phyloP scores from a whole-genome alignment of 2,888 invertebrate genomes.

The Ectobius pallidus region DNA sequence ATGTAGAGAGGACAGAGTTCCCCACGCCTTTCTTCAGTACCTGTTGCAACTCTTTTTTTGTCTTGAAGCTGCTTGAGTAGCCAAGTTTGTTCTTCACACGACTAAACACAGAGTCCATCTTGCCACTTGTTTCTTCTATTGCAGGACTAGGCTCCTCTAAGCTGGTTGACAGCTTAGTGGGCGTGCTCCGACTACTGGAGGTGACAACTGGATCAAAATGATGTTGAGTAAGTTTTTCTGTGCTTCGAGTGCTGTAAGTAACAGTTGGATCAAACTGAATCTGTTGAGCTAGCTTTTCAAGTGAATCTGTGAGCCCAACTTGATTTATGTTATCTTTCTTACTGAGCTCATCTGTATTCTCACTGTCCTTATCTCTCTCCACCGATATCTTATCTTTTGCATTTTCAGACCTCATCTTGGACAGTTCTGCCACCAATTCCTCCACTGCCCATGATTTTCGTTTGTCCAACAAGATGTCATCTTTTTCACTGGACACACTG shows the following conservation, averaged over 20 bases:
- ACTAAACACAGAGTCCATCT: slow-evolving; percentile 13
- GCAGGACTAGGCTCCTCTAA: not conserved
- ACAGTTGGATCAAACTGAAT: slow-evolving; percentile 26
- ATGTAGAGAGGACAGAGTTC: slow-evolving; percentile 34
- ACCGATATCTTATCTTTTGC: not conserved
- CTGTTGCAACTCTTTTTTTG: slow-evolving; percentile 37
- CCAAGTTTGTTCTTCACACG: slow-evolving; percentile 33
- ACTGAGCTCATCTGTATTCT: not conserved
- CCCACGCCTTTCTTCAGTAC: not conserved
- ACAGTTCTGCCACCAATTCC: slow-evolving; percentile 50
- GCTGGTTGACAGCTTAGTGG: not conserved
- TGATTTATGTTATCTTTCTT: not conserved
- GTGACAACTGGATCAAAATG: slow-evolving; percentile 16
- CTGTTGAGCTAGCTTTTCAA: slow-evolving; percentile 33
- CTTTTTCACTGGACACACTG: too few species aligned
- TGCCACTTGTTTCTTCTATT: not conserved
- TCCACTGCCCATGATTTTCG: slow-evolving; percentile 53
- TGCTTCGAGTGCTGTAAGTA: not conserved
- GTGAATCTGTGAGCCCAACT: slow-evolving; percentile 10
- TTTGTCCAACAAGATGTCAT: slow-evolving; percentile 48
- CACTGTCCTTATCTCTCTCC: slow-evolving; percentile 13
- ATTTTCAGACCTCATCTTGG: not conserved
- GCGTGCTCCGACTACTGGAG: not conserved
- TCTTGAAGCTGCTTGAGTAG: slow-evolving; percentile 40
- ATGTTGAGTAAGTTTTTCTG: too few species aligned